Base-by-base conservation (phyloP, 2,888 invertebrate genomes). In the Byasa hedistus region DNA sequence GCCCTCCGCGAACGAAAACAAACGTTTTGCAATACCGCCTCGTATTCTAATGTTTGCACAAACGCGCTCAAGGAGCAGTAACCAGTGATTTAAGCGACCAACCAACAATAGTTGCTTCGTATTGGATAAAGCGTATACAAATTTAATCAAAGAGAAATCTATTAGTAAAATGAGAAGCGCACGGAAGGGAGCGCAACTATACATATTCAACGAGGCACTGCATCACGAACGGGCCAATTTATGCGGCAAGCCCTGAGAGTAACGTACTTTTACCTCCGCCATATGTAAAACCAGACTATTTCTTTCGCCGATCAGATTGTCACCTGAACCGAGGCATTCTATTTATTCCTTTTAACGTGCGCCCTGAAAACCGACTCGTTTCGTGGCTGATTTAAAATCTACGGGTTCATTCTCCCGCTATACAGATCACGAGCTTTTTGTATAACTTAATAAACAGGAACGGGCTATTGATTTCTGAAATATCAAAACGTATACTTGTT, bases 131-230 rank as follows among this genome's bases (percentile, higher is more conserved):
- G 89, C 86, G 87, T 87, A 89, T 88, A 91, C 91, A 91, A 91
- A 91, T 91, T 91, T 91, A 91, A 91, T 91, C 91, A 91, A 89
- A 91, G 89, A 87, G 87, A 89, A 91, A 91, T 91, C 91, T 91
- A 91, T 91, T 91, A 91, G 91, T 90, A 91, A 91, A 91, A 91
- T 91, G 91, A 91, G 91, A 89, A 91, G 86, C 62, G 64, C 89
- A 89, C 87, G 91, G 91, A 89, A 91, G 91, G 91, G 91, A 88
- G 87, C 87, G 81, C 86, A 89, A 85, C 87, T 90, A 91, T 91
- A 91, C 91, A 91, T 91, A 91, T 91, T 91, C 91, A 91, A 91
- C 91, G 82, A 88, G 89, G 87, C 78, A 88, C 88, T 91, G 91
- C 90, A 91, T 91, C 91, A 91, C 91, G 91, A 91, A 85, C 87